Conservation (phyloP, 2,797 vertebrate species). For the Amphiprion clarkii region DNA sequence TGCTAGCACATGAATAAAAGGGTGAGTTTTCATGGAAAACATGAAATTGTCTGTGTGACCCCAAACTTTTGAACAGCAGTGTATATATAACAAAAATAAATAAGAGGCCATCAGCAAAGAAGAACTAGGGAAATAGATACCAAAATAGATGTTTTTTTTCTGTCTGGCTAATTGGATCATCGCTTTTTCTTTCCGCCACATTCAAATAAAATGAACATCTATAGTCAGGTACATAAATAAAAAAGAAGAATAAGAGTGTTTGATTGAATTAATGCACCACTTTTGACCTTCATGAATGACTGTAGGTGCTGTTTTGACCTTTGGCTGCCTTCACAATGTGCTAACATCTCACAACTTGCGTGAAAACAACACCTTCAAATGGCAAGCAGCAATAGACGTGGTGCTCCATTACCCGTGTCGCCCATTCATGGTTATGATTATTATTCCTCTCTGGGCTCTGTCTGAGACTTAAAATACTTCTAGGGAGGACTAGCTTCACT, state of each 20-base stretch:
- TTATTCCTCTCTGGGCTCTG: conserved; percentile 77
- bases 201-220: conserved; percentile 5
- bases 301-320: conserved; percentile 66
- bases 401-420: conserved; percentile 79
- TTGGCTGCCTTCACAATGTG: conserved; percentile 68
- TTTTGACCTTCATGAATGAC: conserved; percentile 62
- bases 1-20: no score
- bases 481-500: conserved; percentile 52
- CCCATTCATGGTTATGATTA: conserved; percentile 81
- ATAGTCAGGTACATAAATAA: not conserved
- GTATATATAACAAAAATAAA: no score
- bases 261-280: conserved; percentile 72
- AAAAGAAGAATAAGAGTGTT: conserved; percentile 24
- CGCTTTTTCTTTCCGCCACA: not conserved
- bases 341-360: conserved; percentile 67
- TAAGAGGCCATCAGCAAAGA: not conserved
- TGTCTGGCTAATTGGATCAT: not conserved
- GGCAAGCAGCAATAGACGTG: conserved; percentile 66
- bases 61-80: no score
- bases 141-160: not conserved
- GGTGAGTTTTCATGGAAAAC: no score
- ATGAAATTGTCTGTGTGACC: no score
- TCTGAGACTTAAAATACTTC: conserved; percentile 76
- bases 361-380: conserved; percentile 78
- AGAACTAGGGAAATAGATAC: not conserved